phyloP scores from a whole-genome alignment of 2,888 invertebrate species.

The Polymixis flavicincta region DNA sequence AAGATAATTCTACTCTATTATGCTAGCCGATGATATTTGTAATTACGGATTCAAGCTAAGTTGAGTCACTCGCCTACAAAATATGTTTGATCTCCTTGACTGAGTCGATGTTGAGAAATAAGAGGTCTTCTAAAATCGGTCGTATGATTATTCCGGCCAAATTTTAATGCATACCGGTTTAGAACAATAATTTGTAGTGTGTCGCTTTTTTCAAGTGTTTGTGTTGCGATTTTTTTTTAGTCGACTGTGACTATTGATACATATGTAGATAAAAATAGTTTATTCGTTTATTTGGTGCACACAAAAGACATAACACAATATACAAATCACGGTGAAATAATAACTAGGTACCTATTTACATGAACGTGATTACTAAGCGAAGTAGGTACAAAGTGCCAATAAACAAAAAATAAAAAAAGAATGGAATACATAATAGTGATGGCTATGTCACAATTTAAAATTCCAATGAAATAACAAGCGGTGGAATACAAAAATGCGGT shows the following conservation, averaged over 20 bases:
- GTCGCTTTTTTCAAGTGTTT: conserved; percentile 12
- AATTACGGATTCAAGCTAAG: conserved; percentile 53
- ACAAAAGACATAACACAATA: no score
- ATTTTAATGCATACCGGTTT: conserved; percentile 54
- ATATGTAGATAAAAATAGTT: no score
- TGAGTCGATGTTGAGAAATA: conserved; percentile 17
- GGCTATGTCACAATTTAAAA: no score
- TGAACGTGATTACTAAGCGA: no score
- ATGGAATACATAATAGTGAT: no score
- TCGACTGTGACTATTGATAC: not conserved
- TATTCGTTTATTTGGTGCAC: no score
- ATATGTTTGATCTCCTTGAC: conserved; percentile 27
- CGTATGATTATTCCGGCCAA: conserved; percentile 12
- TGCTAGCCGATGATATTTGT: conserved; percentile 40
- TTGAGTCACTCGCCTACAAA: conserved; percentile 50
- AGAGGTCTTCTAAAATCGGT: conserved; percentile 46
- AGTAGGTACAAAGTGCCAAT: no score
- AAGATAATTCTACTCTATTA: conserved; percentile 21
- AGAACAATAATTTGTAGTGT: conserved; percentile 20
- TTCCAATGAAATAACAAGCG: no score
- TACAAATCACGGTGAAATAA: no score
- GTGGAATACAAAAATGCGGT: no score
- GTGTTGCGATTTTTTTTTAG: conserved; percentile 5
- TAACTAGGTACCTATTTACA: no score
- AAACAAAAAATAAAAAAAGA: no score